phyloP scores from a whole-genome alignment of 2,888 invertebrate species.

The Ceramica pisi region DNA sequence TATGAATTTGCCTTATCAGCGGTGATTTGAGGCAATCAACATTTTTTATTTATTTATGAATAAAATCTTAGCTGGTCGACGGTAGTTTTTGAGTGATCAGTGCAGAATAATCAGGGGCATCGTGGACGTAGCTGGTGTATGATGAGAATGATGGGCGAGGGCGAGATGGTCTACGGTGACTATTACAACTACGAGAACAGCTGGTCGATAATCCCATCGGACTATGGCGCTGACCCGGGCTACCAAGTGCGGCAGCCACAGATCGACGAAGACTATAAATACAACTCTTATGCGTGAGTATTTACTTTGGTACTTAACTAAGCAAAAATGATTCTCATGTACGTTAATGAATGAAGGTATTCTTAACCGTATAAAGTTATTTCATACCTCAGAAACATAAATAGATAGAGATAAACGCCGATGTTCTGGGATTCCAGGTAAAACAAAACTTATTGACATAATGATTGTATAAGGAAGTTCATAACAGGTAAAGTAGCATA shows the following conservation, averaged over 20 bases:
- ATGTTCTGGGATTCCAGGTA: conserved; percentile 18
- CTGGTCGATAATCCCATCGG: conserved; percentile 93
- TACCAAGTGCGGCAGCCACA: conserved; percentile 84
- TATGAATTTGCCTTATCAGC: conserved; percentile 68
- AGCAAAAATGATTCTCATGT: no score
- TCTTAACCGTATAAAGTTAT: no score
- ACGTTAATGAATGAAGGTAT: no score
- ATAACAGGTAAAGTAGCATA: conserved; percentile 26
- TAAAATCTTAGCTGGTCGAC: conserved; percentile 40
- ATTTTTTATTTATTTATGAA: conserved; percentile 54
- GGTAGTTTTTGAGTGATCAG: conserved; percentile 55
- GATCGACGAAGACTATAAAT: conserved; percentile 93
- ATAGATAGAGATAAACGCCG: neutral
- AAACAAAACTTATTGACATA: conserved; percentile 31
- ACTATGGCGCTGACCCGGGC: conserved; percentile 91
- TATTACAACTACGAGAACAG: conserved; percentile 92
- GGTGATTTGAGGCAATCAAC: conserved; percentile 72
- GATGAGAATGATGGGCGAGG: conserved; percentile 91
- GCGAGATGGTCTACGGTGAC: conserved; percentile 89
- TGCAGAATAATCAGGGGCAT: conserved; percentile 44
- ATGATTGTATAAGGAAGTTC: conserved; percentile 26
- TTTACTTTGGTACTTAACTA: neutral
- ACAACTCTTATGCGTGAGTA: conserved; percentile 91
- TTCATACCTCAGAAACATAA: no score
- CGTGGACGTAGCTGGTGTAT: conserved; percentile 72